Evolutionary conservation across 2,888 invertebrate genomes (phyloP).

Genomic region (Axea sp.): DNA sequence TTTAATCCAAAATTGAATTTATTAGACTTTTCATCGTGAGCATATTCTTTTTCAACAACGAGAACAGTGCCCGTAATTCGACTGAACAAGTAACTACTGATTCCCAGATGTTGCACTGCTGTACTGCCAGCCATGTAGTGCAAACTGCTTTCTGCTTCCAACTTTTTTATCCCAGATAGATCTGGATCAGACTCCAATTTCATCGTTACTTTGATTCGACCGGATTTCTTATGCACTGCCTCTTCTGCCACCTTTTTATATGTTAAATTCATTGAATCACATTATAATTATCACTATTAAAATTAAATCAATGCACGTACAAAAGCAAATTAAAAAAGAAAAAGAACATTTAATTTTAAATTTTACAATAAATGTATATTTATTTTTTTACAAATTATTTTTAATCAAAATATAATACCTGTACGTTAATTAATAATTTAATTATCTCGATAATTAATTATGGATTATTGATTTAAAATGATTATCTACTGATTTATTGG

Average conservation of each 20-base stretch:
- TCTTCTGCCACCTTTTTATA: slow-evolving; percentile 80
- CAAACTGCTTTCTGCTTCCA: slow-evolving; percentile 72
- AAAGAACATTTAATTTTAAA: too few species aligned
- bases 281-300: too few species aligned
- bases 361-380: too few species aligned
- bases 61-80: slow-evolving; percentile 93
- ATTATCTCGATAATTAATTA: too few species aligned
- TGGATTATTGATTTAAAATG: too few species aligned
- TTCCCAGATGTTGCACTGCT: slow-evolving; percentile 83
- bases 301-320: too few species aligned
- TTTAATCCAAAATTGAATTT: slow-evolving; percentile 93
- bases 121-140: slow-evolving; percentile 82
- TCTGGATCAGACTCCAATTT: slow-evolving; percentile 81
- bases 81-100: slow-evolving; percentile 87
- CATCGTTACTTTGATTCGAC: slow-evolving; percentile 83
- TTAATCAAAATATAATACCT: too few species aligned
- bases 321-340: too few species aligned
- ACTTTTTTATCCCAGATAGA: slow-evolving; percentile 66
- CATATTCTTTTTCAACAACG: slow-evolving; percentile 79
- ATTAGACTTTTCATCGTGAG: slow-evolving; percentile 76
- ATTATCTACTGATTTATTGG: too few species aligned
- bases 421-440: too few species aligned
- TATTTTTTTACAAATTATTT: too few species aligned
- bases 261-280: too few species aligned
- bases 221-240: slow-evolving; percentile 80